These are phyloP conservation scores for Bombyx mori DNA, from an alignment of 1,140 invertebrate species.

Conservation along the genomic window ASM3026992v2 NC_085132.1:500001-500500, in stretches of 20 bases:
- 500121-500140: constrained; percentile 6
- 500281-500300: too few species aligned
- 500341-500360: too few species aligned
- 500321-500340: too few species aligned
- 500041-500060: constrained; percentile 13
- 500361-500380: too few species aligned
- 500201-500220: constrained; percentile 43
- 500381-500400: too few species aligned
- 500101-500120: constrained; percentile 50
- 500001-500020: constrained; percentile 67
- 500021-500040: constrained; percentile 55
- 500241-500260: constrained; percentile 45
- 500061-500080: constrained; percentile 13
- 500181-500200: constrained; percentile 23
- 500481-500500: too few species aligned
- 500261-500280: constrained; percentile 39
- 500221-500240: constrained; percentile 64
- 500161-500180: constrained; percentile 1
- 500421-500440: too few species aligned
- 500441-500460: too few species aligned
- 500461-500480: too few species aligned
- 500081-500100: constrained; percentile 49
- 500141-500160: constrained; percentile 1
- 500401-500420: too few species aligned
- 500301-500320: too few species aligned